phyloP scores from a whole-genome alignment of 2,888 invertebrate genomes.

The Diarsia dahlii region DNA sequence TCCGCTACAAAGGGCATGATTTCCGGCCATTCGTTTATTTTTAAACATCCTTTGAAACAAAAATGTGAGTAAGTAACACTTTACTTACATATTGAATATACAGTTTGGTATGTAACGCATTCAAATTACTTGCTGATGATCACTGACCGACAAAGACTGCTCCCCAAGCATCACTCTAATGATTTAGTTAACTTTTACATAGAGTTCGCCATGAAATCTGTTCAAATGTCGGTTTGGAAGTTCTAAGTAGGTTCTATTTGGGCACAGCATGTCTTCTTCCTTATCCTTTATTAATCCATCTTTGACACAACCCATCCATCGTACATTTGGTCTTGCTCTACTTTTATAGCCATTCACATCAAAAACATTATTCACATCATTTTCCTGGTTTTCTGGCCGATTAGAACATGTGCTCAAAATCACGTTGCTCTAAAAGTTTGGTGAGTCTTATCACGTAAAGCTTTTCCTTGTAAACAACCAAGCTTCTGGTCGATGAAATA shows the following conservation, averaged over 20 bases:
- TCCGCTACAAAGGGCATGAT: conserved; percentile 33
- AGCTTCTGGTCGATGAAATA: neutral
- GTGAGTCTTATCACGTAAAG: conserved; percentile 43
- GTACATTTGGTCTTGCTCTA: neutral
- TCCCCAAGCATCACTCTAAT: neutral
- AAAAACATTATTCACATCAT: neutral
- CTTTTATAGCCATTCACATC: neutral
- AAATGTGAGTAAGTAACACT: neutral
- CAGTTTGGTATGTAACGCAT: neutral
- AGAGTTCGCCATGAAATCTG: neutral
- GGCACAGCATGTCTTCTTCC: neutral
- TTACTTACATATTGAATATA: neutral
- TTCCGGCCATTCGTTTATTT: conserved; percentile 39
- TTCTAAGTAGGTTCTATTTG: neutral
- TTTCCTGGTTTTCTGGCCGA: neutral
- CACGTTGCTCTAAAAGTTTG: neutral
- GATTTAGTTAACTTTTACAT: neutral
- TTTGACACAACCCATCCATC: neutral
- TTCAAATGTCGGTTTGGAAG: neutral
- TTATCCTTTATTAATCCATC: neutral
- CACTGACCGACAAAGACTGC: neutral
- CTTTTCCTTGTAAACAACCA: conserved; percentile 39
- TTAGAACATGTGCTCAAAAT: neutral
- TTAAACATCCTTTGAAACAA: neutral
- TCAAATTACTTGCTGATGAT: neutral